Conservation (phyloP, 1,140 invertebrate genomes). For the Megalonaias nervosa region DNA sequence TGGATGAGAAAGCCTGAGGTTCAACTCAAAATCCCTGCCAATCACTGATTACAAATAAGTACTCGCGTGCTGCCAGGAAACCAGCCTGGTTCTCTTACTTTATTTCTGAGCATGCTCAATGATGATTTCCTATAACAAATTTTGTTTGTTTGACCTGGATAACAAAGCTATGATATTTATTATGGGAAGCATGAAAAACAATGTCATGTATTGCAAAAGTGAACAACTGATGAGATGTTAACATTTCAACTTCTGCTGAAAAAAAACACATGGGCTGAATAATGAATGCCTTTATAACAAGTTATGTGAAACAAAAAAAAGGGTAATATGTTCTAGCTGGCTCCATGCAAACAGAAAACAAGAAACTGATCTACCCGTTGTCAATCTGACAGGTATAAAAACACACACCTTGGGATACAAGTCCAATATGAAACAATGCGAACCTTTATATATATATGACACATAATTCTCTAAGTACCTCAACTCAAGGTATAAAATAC, state of each 20-base stretch:
- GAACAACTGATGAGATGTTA: constrained; percentile 27
- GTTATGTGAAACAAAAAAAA: constrained; percentile 32
- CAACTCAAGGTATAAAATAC: constrained; percentile 15
- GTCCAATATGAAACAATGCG: constrained; percentile 17
- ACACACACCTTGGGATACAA: neutral
- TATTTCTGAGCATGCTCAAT: neutral
- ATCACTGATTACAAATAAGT: no score
- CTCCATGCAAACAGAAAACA: constrained; percentile 25
- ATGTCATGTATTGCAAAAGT: constrained; percentile 27
- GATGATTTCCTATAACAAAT: neutral
- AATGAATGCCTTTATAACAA: constrained; percentile 32
- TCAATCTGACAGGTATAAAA: constrained; percentile 1
- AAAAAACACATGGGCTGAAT: constrained; percentile 36
- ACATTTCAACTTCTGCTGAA: constrained; percentile 4
- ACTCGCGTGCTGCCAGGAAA: neutral
- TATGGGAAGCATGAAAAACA: constrained; percentile 1
- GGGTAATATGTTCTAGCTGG: constrained; percentile 8
- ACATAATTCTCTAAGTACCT: constrained; percentile 8
- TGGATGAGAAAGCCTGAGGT: no score
- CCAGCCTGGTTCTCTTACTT: neutral
- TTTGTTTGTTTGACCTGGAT: neutral
- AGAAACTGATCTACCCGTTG: constrained; percentile 30
- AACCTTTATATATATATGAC: constrained; percentile 13
- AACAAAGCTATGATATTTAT: constrained; percentile 2
- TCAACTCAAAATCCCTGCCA: no score